Base-by-base conservation (phyloP, 2,797 vertebrate genomes). In the Echeneis naucrates region DNA sequence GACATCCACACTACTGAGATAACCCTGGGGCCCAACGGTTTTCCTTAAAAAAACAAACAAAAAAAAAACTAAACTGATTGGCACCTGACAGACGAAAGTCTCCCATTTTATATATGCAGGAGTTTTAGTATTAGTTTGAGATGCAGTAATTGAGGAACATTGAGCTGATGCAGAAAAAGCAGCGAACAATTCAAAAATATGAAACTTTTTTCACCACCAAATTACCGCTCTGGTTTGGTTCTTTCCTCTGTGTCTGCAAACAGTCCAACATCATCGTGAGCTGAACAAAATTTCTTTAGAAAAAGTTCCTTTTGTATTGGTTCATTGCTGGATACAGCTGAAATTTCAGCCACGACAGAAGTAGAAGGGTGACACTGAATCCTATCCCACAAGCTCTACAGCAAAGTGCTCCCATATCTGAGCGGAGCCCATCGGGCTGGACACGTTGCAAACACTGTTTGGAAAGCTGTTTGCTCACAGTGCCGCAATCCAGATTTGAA, bases 1-100 rank as follows among this genome's bases (percentile, higher is more conserved):
- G 90, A 93, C 87, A 92, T 84, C 88, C 81, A 92, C 85, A 91
- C 88, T 78, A 86, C 84, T 81, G 79, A 81, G 77, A 62, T 64
- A 79, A 72, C 85, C 87, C 73, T 48, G 3, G 26, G 82, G 87
- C 83, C 72, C 82, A 86, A 81, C 70, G n/a, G 54, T 23, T 35
- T 32, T 67, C 71, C 57, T 81, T 68, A 38, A 62, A 63, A 77
- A 80, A n/a, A n/a, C n/a, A n/a, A n/a, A n/a, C n/a, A n/a, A n/a
- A n/a, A n/a, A n/a, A n/a, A n/a, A n/a, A n/a, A n/a, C n/a, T n/a
- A n/a, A n/a, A 68, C 44, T 57, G 80, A 87, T 80, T 54, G 54
- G 65, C 68, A 79, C 68, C 87, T 82, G 86, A 75, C 77, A 38
- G 75, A 52, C 69, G 6, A 62, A 63, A 70, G 60, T 59, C 47